Base-by-base conservation (phyloP, 1,140 invertebrate genomes). In the Sipha flava region DNA sequence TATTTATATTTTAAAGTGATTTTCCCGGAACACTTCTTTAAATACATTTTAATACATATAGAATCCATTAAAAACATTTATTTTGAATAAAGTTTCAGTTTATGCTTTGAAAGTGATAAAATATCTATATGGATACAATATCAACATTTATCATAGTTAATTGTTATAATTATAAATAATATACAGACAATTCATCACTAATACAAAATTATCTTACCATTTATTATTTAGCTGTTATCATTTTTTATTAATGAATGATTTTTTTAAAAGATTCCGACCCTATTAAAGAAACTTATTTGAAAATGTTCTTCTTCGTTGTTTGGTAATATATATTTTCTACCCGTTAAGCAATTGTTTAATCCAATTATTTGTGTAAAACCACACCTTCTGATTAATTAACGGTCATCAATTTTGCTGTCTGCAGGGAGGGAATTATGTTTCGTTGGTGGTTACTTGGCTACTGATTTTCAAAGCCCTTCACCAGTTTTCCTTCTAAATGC, bases 351-450 rank as follows among this genome's bases (percentile, higher is more conserved):
- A 37, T 64, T 34, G 18, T 64, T 34, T n/a, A n/a, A 37, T 64
- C 31, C 59, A 64, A 64, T 37, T 64, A 64, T 64, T 64, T 34
- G 18, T 37, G 82, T n/a, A 85, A 81, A 77, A 79, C 29, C 37
- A 43, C 23, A 45, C 40, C 23, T 29, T 43, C 9, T 70, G 43
- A 70, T 79, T 43, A 80, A 59, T 31, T 47, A 47, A 81, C 23
- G 16, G 26, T 43, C 43, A 70, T 70, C 26, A n/a, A 70, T 72
- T 72, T 29, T 4, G 16, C 18, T 40, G 10, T 37, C 3, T 18
- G 34, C 18, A 31, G 3, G 6, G n/a, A 40, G n/a, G 34, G n/a
- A 16, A 66, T 23, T 26, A 40, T 64, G 10, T 31, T 37, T 40
- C 34, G 21, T 64, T 18, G 66, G 14, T 26, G 9, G 68, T 49